Evolutionary conservation across 2,888 invertebrate genomes (phyloP), one percentile per base, ranked within the genome.

Genomic region (Chaetoderma sp.): DNA sequence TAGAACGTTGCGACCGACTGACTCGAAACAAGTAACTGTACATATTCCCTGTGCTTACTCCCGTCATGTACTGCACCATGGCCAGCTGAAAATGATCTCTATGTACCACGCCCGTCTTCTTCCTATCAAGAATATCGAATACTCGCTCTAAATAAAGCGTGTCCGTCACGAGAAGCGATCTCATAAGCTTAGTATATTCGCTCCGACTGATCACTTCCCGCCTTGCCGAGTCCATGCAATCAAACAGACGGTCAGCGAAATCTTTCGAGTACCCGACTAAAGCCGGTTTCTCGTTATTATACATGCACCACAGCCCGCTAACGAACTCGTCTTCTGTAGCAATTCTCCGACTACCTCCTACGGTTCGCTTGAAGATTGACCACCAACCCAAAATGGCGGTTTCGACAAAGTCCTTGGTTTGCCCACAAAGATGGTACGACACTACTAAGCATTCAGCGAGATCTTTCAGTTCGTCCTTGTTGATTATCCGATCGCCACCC

Each of bases 241-340:
- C 52, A 33, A 18, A 30, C 52, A 52, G 28, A 21, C 52, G 28
- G n/a, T 52, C 52, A n/a, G 52, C 52, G 18, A 52, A 33, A n/a
- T 52, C 52, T 21, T 52, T 52, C 3, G 52, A 32, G 23, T 30
- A 21, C 2, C 32, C 52, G 18, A 52, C 18, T 16, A 52, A 52
- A 2, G 32, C 32, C 1, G 16, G 30, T 8, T 33, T 2, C 18
- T 52, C 32, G 18, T 52, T 18, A n/a, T 32, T 52, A 23, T 32
- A 52, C 28, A 52, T 18, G 1, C 18, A n/a, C n/a, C 32, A 32
- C 6, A 52, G 18, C 32, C 32, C 52, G 2, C 30, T 16, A 18
- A 52, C 52, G 32, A 32, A 52, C n/a, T 52, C 52, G 6, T 52
- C 52, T n/a, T 52, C 52, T 13, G 52, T 52, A 21, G 52, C 52